A percentile compares a stretch with the other conserved stretches of the same genome.
Evolutionary conservation across 2,797 vertebrate species (phyloP).

Genomic region (Paguma larvata): DNA sequence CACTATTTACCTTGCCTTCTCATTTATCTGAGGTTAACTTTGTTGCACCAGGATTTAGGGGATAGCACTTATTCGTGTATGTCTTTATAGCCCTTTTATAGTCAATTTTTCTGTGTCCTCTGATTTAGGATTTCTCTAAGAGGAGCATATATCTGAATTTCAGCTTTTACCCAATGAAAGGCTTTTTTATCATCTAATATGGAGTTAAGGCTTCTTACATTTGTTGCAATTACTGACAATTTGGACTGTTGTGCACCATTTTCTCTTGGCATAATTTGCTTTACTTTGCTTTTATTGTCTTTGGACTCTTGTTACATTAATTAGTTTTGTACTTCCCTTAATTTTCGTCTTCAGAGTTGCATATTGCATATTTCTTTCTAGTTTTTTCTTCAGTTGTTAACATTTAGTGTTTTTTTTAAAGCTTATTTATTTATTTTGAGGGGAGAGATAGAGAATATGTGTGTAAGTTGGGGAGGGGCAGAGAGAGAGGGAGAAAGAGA

Average conservation of each 20-base stretch:
- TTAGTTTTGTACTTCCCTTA: neutral
- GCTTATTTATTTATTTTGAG: no score
- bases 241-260: neutral
- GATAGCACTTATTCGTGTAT: neutral
- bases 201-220: neutral
- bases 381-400: neutral
- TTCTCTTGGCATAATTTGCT: neutral
- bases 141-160: neutral
- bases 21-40: neutral
- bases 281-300: neutral
- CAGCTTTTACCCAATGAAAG: neutral
- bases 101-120: neutral
- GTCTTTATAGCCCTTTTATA: neutral
- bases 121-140: neutral
- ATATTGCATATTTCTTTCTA: neutral
- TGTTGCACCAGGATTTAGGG: neutral
- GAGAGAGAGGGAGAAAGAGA: no score
- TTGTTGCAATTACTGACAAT: neutral
- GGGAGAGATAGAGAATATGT: no score
- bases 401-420: neutral
- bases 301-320: neutral
- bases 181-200: neutral
- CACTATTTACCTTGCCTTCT: neutral
- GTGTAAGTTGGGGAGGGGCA: no score
- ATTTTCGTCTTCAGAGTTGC: neutral